Conservation (phyloP, 2,888 invertebrate genomes). For the Tenthredo notha region DNA sequence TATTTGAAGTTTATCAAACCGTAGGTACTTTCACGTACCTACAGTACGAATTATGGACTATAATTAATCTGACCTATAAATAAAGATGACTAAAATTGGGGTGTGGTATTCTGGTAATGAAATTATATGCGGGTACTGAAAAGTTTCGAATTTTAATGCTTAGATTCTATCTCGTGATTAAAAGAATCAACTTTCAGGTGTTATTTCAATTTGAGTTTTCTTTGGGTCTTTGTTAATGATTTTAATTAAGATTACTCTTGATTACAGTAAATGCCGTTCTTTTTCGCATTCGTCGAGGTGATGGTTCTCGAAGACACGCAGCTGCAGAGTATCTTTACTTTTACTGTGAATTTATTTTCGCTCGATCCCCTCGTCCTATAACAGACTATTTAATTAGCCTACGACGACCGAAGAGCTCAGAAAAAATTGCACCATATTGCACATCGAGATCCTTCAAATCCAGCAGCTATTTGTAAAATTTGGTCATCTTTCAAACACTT, state of each 20-base stretch:
- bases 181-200: conserved; percentile 44
- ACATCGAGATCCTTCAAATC: neutral
- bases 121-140: neutral
- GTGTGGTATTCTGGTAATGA: neutral
- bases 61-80: neutral
- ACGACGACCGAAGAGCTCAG: neutral
- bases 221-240: conserved; percentile 39
- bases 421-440: neutral
- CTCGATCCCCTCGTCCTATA: conserved; percentile 1
- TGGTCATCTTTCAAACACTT: too few species aligned
- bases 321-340: neutral
- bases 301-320: conserved; percentile 7
- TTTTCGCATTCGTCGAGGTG: conserved; percentile 32
- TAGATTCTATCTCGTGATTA: conserved; percentile 40
- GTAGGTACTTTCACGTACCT: neutral
- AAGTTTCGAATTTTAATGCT: conserved; percentile 30
- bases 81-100: neutral
- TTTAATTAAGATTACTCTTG: conserved; percentile 49
- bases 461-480: neutral
- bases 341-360: conserved; percentile 10
- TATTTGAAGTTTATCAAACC: neutral
- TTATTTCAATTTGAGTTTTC: conserved; percentile 41
- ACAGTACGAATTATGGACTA: neutral
- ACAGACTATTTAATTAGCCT: conserved; percentile 20
- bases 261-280: conserved; percentile 27